Conservation (phyloP, 2,888 invertebrate genomes). For the Metellina segmentata region DNA sequence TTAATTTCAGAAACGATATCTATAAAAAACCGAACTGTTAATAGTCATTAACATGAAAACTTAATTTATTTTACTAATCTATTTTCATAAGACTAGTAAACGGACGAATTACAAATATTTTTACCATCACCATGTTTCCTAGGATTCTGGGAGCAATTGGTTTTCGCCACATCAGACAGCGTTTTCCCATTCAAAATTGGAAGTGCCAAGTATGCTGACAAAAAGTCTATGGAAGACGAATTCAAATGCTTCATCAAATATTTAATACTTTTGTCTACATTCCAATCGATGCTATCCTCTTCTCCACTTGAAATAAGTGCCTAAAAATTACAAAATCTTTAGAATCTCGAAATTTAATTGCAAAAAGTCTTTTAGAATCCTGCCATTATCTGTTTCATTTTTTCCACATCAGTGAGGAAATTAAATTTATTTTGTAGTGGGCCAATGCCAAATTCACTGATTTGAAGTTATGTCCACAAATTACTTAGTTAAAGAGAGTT, state of each 20-base stretch:
- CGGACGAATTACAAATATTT: not conserved
- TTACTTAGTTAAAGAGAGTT: no score
- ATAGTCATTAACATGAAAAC: not conserved
- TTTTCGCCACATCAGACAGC: conserved; percentile 10
- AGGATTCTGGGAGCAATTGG: conserved; percentile 32
- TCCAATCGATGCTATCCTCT: conserved; percentile 34
- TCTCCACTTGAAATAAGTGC: conserved; percentile 45
- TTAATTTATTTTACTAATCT: not conserved
- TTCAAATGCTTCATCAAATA: conserved; percentile 42
- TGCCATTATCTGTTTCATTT: no score
- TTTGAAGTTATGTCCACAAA: no score
- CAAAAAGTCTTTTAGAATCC: no score
- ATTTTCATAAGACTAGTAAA: not conserved
- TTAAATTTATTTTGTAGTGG: no score
- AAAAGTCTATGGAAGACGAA: not conserved
- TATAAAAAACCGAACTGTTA: not conserved
- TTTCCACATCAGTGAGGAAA: no score
- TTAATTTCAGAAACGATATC: not conserved
- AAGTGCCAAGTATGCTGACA: conserved; percentile 9
- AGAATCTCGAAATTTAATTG: no score
- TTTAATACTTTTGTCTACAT: conserved; percentile 20
- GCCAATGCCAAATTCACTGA: no score
- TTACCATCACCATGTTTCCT: conserved; percentile 15
- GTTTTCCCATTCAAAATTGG: conserved; percentile 39
- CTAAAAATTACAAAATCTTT: not conserved